Percentiles rank a stretch among this genome's conserved stretches.
phyloP scores from a whole-genome alignment of 2,888 invertebrate species.

The Ormyrus thymus region DNA sequence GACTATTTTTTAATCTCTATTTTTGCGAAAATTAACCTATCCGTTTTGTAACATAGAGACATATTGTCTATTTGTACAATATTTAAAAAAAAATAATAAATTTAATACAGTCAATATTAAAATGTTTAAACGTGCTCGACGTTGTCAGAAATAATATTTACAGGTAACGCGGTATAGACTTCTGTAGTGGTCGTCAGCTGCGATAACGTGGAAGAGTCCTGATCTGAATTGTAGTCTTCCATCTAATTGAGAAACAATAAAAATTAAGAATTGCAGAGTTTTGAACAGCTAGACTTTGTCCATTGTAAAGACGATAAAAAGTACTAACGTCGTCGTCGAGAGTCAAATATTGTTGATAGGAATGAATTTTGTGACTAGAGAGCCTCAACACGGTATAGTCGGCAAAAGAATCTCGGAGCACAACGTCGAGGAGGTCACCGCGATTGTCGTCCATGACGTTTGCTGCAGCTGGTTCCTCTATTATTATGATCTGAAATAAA shows the following conservation, averaged over 20 bases:
- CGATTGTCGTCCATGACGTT: conserved; percentile 53
- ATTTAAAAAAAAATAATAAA: too few relatives aligned
- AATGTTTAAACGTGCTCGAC: too few relatives aligned
- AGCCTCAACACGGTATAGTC: conserved; percentile 62
- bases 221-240: conserved; percentile 43
- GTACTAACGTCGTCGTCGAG: conserved; percentile 45
- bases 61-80: too few relatives aligned
- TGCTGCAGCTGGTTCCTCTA: conserved; percentile 58
- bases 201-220: conserved; percentile 40
- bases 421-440: conserved; percentile 59
- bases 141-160: not conserved
- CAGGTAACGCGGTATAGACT: conserved; percentile 48
- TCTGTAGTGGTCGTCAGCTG: conserved; percentile 44
- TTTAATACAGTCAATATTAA: too few relatives aligned
- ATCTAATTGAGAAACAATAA: conserved; percentile 6
- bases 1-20: too few relatives aligned
- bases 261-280: not conserved
- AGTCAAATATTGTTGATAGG: conserved; percentile 32
- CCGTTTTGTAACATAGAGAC: too few relatives aligned
- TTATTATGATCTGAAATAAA: conserved; percentile 61
- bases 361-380: conserved; percentile 55
- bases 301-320: not conserved
- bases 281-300: too few relatives aligned
- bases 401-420: conserved; percentile 60
- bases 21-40: too few relatives aligned